phyloP scores from a whole-genome alignment of 2,797 vertebrate species.

The Periophthalmus magnuspinnatus region DNA sequence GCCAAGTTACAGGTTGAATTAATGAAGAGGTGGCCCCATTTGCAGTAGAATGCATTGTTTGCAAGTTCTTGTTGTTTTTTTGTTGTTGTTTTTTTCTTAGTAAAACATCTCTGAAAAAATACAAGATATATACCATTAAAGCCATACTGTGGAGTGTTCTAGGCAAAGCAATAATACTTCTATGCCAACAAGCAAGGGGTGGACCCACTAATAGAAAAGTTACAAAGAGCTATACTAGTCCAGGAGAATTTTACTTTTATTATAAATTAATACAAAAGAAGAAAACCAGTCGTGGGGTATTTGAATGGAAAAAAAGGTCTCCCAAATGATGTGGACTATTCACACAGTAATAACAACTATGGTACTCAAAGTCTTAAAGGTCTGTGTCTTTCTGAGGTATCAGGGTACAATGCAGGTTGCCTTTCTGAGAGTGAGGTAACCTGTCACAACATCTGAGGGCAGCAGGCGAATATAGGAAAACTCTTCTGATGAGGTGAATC shows the following conservation, averaged over 20 bases:
- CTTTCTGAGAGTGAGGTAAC: conserved; percentile 93
- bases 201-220: too few species aligned
- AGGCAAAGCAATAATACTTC: too few species aligned
- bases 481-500: conserved; percentile 92
- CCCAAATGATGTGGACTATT: not conserved
- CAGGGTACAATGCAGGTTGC: conserved; percentile 92
- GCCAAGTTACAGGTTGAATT: too few species aligned
- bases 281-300: not conserved
- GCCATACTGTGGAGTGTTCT: too few species aligned
- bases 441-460: conserved; percentile 91
- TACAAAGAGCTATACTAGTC: not conserved
- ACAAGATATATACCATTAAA: too few species aligned
- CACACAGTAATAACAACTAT: conserved; percentile 8
- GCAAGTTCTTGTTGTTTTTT: too few species aligned
- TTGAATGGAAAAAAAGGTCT: not conserved
- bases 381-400: conserved; percentile 40
- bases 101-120: not conserved
- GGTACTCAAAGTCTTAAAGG: conserved; percentile 14
- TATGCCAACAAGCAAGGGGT: too few species aligned
- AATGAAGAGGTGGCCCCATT: too few species aligned
- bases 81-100: not conserved
- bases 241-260: not conserved
- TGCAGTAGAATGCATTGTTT: not conserved
- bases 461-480: conserved; percentile 95
- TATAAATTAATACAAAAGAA: conserved; percentile 2